Base-by-base conservation (phyloP, 1,140 invertebrate species). In the Drosophila pseudoobscura region DNA sequence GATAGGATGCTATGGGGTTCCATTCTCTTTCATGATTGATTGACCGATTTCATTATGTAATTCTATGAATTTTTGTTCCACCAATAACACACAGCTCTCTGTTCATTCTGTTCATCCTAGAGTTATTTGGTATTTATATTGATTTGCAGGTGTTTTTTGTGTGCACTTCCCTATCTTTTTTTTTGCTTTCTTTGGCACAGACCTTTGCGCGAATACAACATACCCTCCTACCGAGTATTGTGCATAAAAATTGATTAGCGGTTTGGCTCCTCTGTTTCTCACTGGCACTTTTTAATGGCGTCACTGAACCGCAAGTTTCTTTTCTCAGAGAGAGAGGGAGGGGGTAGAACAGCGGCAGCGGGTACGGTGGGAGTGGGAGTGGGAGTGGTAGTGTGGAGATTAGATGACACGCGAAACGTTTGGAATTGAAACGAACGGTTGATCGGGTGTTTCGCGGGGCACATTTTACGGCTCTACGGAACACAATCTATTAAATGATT, bases 401-500 rank as follows among this genome's bases (percentile, higher is more conserved):
- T 31, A 31, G 31, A 31, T 31, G 31, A 31, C 8, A 31, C 31
- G 11, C 35, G 35, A 22, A 47, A 47, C 45, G 45, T 47, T 47
- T 47, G 20, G 45, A 20, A 47, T 9, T 22, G 17, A 47, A 47
- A 47, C 45, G 45, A 17, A n/a, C 22, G 13, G 6, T 26, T 29
- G 17, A 31, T 29, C 20, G 52, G 35, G 44, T 22, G 17, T 46
- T 50, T 56, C 8, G 35, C 35, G 11, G 35, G 11, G 35, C 11
- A 39, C 35, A 15, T 69, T 69, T 69, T 56, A 69, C 56, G 51
- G 63, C 64, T 69, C 68, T 78, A 88, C 88, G 66, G 71, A 69
- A 56, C 75, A 58, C 82, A 88, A 87, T 87, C 83, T 88, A 83
- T 85, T 78, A 78, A 78, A 77, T 82, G 80, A 85, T 85, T 82